Base-by-base conservation (phyloP, 2,113 vertebrate genomes). In the Meleagris gallopavo region DNA sequence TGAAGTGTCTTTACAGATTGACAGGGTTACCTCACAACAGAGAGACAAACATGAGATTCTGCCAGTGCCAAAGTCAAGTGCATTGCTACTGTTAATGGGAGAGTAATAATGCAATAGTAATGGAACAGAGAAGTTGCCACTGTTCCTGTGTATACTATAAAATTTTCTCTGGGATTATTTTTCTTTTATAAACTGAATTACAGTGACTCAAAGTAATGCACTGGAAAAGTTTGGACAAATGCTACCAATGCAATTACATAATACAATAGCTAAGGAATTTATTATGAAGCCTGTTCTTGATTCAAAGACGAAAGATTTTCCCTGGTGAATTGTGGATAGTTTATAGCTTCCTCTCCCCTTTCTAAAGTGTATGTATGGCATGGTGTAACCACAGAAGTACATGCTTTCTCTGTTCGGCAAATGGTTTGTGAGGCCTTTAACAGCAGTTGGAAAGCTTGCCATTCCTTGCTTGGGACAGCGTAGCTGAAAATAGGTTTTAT, bases 201-300 rank as follows among this genome's bases (percentile, higher is more conserved):
- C 60, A 86, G 66, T 1, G 13, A 54, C 85, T 83, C 27, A 48
- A 77, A 94, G 50, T 92, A 91, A 86, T 62, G 40, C 66, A 18
- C 57, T 88, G 88, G 69, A 91, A 93, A 95, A 93, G 43, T 83
- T 73, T 75, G 73, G n/a, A 82, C 61, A 88, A 91, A 79, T 65
- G 48, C 75, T 93, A 77, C 64, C 72, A 74, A 83, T 85, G 82
- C 81, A 92, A 95, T 97, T 95, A 95, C 88, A 75, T 83, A 95
- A 93, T 86, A 95, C 72, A 95, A 93, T 72, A 84, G 91, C 13
- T 4, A 79, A 95, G 70, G 94, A 82, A 90, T 91, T 96, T 91
- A 81, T 78, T 91, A 38, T 25, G 65, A 78, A 93, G 80, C 32
- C 76, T 93, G 61, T 58, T 96, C 65, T 70, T 83, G 76, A 96